Percentiles rank a stretch among this genome's conserved stretches.
These are phyloP conservation scores for Notodonta ziczac DNA, from an alignment of 2,888 invertebrate genomes.

Conservation along the genomic window DNA sequence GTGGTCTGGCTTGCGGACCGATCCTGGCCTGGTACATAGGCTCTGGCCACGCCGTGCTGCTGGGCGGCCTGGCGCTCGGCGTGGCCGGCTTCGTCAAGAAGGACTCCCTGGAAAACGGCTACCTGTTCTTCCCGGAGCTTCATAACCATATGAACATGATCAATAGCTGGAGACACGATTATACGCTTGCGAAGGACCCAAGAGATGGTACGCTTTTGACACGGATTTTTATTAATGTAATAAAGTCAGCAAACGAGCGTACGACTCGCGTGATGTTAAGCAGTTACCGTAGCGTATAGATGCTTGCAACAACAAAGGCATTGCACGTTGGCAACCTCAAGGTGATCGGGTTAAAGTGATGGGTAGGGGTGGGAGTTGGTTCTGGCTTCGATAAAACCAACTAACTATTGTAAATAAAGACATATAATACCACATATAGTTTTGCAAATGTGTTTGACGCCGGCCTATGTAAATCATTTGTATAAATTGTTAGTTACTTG, in stretches of 20 bases:
- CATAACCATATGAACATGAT: slow-evolving; percentile 47
- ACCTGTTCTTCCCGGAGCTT: slow-evolving; percentile 39
- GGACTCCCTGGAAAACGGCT: slow-evolving; percentile 43
- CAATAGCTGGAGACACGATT: slow-evolving; percentile 53
- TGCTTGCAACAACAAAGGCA: too few species aligned
- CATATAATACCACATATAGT: too few species aligned
- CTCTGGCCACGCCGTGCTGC: slow-evolving; percentile 57
- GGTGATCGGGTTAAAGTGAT: not conserved
- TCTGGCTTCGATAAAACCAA: too few species aligned
- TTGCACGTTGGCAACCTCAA: too few species aligned
- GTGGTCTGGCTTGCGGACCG: slow-evolving; percentile 70
- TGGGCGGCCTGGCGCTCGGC: slow-evolving; percentile 62
- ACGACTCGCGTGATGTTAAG: too few species aligned
- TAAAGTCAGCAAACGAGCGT: too few species aligned
- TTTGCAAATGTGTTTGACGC: too few species aligned
- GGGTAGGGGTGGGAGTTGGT: too few species aligned
- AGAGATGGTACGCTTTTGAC: slow-evolving; percentile 48
- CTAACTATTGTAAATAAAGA: too few species aligned
- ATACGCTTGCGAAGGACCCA: slow-evolving; percentile 54
- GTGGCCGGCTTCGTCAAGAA: slow-evolving; percentile 61
- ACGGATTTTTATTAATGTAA: not conserved
- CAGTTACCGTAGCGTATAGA: too few species aligned
- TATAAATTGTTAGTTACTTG: too few species aligned
- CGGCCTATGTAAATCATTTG: too few species aligned
- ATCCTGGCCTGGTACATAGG: slow-evolving; percentile 59